Base-by-base conservation (phyloP, 2,888 invertebrate genomes). In the Acleris emargana region DNA sequence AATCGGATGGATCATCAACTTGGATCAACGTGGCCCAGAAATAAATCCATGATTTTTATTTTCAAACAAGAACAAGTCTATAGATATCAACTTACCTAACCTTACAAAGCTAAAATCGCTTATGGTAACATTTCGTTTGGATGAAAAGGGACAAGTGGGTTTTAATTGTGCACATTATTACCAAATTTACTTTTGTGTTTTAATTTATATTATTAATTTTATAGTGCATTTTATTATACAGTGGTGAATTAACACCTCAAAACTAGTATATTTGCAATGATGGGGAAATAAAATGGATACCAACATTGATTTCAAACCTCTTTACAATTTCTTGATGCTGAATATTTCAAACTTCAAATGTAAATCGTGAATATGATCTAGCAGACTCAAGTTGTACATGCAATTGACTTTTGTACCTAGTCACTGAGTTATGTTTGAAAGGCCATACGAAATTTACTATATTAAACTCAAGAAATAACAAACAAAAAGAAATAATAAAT, bases 231-330 rank as follows among this genome's bases (percentile, higher is more conserved):
- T n/a, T 1, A 17, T 45, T 45, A 17, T 57, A 57, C 45, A 45
- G 57, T 45, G 25, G 7, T 43, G 6, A 28, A 25, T 22, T 11
- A 20, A 42, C n/a, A 45, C 25, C 55, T 49, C 18, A 18, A 18
- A 9, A 49, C 11, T 17, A 49, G 13, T 20, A 28, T 49, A 53
- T 20, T 16, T 25, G n/a, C 17, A 25, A 20, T 32, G 47, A 47
- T 58, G 17, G 25, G 25, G 7, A n/a, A 9, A 20, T 38, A 50
- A 18, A 59, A 22, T 22, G 38, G 50, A n/a, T 42, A 59, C 50
- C 50, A 59, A 59, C 50, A 58, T 45, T 43, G 58, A 58, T 52
- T 45, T 18, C 53, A 64, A 64, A 64, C 59, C 64, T 59, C 28
- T 59, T 49, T 59, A 64, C 64, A 58, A 64, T 54, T 64, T 25